phyloP scores from a whole-genome alignment of 2,888 invertebrate genomes.

The Campoplex nolae region DNA sequence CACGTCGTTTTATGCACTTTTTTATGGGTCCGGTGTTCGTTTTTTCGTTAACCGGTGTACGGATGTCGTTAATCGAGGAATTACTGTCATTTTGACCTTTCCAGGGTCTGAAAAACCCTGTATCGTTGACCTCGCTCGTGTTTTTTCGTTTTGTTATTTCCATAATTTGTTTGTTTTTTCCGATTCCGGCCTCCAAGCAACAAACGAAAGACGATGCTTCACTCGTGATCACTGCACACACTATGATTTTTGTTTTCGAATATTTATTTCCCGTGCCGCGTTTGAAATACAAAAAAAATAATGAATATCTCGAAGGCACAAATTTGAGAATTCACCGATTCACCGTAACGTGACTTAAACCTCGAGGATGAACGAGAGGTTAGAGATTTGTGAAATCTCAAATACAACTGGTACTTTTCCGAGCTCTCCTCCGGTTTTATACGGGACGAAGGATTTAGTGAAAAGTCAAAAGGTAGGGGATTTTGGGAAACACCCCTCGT shows the following conservation, averaged over 20 bases:
- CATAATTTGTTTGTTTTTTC: neutral
- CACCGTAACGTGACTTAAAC: neutral
- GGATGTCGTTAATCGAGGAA: slow-evolving; percentile 25
- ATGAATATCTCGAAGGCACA: neutral
- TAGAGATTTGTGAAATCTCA: slow-evolving; percentile 38
- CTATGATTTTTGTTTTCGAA: too few species aligned
- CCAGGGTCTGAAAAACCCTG: slow-evolving; percentile 78
- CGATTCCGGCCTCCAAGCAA: neutral
- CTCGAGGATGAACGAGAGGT: slow-evolving; percentile 20
- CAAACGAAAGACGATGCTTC: neutral
- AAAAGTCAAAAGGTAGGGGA: slow-evolving; percentile 47
- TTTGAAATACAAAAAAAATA: neutral
- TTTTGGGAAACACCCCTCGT: slow-evolving; percentile 73
- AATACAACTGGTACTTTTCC: slow-evolving; percentile 40
- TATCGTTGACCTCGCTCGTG: slow-evolving; percentile 64
- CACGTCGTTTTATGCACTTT: slow-evolving; percentile 41
- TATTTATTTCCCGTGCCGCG: neutral
- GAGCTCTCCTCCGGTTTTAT: slow-evolving; percentile 43
- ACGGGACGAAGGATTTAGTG: slow-evolving; percentile 35
- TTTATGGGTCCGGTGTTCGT: neutral
- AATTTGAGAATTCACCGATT: neutral
- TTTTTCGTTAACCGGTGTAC: slow-evolving; percentile 18
- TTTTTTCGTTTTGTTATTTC: slow-evolving; percentile 10
- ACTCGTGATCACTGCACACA: neutral
- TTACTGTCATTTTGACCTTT: slow-evolving; percentile 37